Evolutionary conservation across 1,140 invertebrate species (phyloP).

Genomic region (Plutomurus gul): DNA sequence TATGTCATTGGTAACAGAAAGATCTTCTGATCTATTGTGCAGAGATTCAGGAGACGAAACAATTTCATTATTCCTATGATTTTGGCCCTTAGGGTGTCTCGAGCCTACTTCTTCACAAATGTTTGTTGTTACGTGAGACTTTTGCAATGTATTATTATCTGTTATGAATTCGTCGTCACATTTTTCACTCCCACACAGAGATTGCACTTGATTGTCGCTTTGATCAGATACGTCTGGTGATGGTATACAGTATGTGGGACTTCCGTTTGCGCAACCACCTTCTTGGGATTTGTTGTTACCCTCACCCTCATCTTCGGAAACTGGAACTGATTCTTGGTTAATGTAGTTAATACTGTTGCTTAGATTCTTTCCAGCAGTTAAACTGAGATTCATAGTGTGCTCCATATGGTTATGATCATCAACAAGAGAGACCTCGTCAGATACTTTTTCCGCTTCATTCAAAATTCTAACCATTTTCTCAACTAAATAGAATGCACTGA

Average conservation of each 20-base stretch:
- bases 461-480: not conserved
- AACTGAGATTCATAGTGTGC: not conserved
- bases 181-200: not conserved
- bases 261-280: not conserved
- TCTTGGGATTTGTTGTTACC: not conserved
- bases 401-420: not conserved
- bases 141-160: not conserved
- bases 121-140: not conserved
- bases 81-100: not conserved
- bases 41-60: not conserved
- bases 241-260: not conserved
- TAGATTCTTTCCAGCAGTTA: not conserved
- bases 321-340: not conserved
- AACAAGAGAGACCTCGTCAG: not conserved
- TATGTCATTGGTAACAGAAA: not conserved
- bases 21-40: not conserved
- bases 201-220: not conserved
- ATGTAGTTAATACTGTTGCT: not conserved
- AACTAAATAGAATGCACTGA: too few species aligned
- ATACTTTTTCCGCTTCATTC: not conserved
- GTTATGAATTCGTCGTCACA: not conserved
- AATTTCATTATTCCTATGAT: not conserved
- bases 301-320: not conserved
- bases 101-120: not conserved
- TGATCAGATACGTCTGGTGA: not conserved